These are phyloP conservation scores for Oreotragus oreotragus DNA, from an alignment of 2,113 vertebrate genomes.

Conservation along the genomic window DNA sequence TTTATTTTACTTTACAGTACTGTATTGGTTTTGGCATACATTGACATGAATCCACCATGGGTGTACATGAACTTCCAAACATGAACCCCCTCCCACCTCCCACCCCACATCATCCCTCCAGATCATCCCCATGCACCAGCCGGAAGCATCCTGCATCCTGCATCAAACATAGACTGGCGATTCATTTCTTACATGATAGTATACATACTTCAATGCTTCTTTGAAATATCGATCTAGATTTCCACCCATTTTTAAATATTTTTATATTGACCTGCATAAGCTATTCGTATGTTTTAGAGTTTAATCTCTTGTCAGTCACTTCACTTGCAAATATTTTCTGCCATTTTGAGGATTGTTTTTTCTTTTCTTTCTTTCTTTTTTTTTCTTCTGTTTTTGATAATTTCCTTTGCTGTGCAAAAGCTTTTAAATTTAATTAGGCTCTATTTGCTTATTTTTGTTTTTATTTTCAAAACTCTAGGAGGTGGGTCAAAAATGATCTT, in stretches of 20 bases:
- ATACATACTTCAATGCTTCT: too few species aligned
- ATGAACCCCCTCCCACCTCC: too few species aligned
- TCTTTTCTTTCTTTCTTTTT: fast-evolving
- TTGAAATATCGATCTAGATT: background rate
- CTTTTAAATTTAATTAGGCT: background rate
- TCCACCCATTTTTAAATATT: background rate
- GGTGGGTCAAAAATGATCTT: background rate
- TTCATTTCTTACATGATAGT: too few species aligned
- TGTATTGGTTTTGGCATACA: too few species aligned
- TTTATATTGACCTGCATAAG: background rate
- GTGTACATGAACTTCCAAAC: too few species aligned
- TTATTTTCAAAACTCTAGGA: background rate
- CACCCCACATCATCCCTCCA: too few species aligned
- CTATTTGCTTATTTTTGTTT: background rate
- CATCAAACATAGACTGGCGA: too few species aligned
- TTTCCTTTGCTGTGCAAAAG: background rate
- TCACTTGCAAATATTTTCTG: background rate
- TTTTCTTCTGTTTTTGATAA: fast-evolving
- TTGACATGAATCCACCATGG: too few species aligned
- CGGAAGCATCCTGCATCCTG: too few species aligned
- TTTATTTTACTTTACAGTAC: too few species aligned
- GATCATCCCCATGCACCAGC: too few species aligned
- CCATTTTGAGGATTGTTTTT: background rate
- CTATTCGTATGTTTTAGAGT: background rate
- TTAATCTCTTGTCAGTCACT: background rate